Percentiles rank a stretch among this genome's conserved stretches.
phyloP scores from a whole-genome alignment of 2,888 invertebrate species.

The Archips xylosteana region DNA sequence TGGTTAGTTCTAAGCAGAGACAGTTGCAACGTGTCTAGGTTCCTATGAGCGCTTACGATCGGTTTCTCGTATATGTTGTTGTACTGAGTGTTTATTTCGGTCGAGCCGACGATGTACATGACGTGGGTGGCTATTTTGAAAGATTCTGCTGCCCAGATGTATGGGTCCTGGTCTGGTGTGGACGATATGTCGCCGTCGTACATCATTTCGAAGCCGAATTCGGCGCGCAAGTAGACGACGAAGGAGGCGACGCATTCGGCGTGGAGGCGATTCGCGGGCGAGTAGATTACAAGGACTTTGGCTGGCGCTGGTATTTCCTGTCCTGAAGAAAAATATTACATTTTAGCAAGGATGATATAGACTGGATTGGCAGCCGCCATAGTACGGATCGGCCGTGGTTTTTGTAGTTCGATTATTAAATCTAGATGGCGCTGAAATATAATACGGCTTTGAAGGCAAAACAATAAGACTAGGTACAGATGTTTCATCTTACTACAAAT shows the following conservation, averaged over 20 bases:
- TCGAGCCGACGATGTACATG: slow-evolving; percentile 72
- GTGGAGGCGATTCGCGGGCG: slow-evolving; percentile 70
- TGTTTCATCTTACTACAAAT: too few species aligned
- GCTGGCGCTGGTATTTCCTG: slow-evolving; percentile 71
- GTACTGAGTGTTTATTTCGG: slow-evolving; percentile 63
- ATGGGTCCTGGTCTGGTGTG: slow-evolving; percentile 71
- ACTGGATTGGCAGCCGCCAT: too few species aligned
- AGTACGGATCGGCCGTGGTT: too few species aligned
- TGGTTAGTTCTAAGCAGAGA: slow-evolving; percentile 61
- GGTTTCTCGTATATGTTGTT: slow-evolving; percentile 77
- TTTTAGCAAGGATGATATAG: too few species aligned
- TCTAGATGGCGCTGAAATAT: too few species aligned
- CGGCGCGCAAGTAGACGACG: slow-evolving; percentile 68
- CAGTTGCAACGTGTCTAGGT: slow-evolving; percentile 67
- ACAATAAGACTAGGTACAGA: too few species aligned
- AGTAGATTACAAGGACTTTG: slow-evolving; percentile 73
- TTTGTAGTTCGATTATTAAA: too few species aligned
- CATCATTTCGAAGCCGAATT: slow-evolving; percentile 74
- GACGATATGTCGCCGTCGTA: slow-evolving; percentile 71
- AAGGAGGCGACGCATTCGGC: slow-evolving; percentile 74
- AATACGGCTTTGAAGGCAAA: too few species aligned
- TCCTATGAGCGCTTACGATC: slow-evolving; percentile 65
- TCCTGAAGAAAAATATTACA: slow-evolving; percentile 51
- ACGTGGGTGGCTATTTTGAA: slow-evolving; percentile 67
- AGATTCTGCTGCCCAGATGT: slow-evolving; percentile 73